phyloP scores from a whole-genome alignment of 2,888 invertebrate genomes.

The Deilephila elpenor region DNA sequence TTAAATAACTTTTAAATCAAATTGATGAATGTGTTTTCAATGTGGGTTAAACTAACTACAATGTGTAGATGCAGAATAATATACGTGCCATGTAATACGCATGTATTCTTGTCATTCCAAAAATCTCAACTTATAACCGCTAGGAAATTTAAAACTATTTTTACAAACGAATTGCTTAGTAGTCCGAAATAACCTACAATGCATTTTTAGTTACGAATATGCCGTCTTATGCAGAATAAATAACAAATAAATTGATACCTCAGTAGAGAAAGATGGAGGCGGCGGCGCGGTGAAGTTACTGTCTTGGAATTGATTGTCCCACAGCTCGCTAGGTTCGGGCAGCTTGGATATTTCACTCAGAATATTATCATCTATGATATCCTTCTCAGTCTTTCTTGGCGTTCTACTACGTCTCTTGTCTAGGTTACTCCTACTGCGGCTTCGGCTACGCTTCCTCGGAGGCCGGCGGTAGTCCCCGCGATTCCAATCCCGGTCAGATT shows the following conservation, averaged over 20 bases:
- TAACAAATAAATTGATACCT: slow-evolving; percentile 49
- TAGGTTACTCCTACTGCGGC: slow-evolving; percentile 63
- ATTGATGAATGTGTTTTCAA: too few relatives aligned
- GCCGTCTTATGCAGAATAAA: background rate
- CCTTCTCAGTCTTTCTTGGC: slow-evolving; percentile 70
- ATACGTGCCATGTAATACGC: too few relatives aligned
- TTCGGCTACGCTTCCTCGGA: slow-evolving; percentile 45
- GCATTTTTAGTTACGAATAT: background rate
- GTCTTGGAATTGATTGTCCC: slow-evolving; percentile 75
- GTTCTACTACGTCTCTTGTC: slow-evolving; percentile 65
- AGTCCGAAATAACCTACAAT: background rate
- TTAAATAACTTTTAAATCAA: too few relatives aligned
- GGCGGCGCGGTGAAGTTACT: slow-evolving; percentile 50
- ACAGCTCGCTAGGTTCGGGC: slow-evolving; percentile 75
- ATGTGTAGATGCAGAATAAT: too few relatives aligned
- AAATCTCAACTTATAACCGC: background rate
- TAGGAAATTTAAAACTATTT: background rate
- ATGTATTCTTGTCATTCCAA: too few relatives aligned
- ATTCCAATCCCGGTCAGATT: slow-evolving; percentile 56
- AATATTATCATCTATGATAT: slow-evolving; percentile 73
- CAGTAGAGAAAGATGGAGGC: slow-evolving; percentile 50
- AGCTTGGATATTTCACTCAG: slow-evolving; percentile 74
- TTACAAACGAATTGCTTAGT: background rate
- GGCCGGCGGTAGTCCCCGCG: slow-evolving; percentile 45
- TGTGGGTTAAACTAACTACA: too few relatives aligned